Evolutionary conservation across 2,113 vertebrate genomes (phyloP).

Genomic region (Etheostoma spectabile): DNA sequence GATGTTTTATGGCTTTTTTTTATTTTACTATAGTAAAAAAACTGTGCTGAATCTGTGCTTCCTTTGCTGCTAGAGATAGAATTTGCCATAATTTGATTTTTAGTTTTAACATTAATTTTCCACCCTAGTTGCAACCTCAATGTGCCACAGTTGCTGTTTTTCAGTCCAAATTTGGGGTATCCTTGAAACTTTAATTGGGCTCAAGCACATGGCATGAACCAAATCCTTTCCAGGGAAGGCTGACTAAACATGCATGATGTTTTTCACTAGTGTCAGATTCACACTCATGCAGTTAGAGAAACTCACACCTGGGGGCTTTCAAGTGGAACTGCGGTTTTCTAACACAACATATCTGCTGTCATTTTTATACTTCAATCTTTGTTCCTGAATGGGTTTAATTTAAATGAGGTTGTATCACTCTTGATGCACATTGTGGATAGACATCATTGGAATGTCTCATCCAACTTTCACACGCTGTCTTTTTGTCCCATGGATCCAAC

Average conservation of each 20-base stretch:
- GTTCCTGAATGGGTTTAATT: neutral
- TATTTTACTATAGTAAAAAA: constrained; percentile 18
- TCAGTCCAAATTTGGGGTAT: neutral
- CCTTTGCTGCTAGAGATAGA: constrained; percentile 1
- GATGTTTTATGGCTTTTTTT: constrained; percentile 47
- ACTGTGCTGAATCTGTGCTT: constrained; percentile 13
- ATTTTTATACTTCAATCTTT: neutral
- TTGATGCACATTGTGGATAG: no score
- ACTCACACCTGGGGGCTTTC: constrained; percentile 7
- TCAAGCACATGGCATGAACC: neutral
- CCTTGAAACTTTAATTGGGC: constrained; percentile 6
- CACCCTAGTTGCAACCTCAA: neutral
- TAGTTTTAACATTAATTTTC: constrained; percentile 17
- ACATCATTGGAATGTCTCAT: neutral
- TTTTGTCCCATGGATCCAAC: neutral
- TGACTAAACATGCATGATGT: constrained; percentile 8
- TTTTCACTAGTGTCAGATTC: constrained; percentile 3
- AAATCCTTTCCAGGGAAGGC: constrained; percentile 1
- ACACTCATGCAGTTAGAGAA: neutral
- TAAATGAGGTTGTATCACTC: neutral
- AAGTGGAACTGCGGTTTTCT: constrained; percentile 3
- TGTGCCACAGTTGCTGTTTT: neutral
- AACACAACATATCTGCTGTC: neutral
- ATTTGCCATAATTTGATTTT: constrained; percentile 3
- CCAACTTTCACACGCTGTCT: neutral